A percentile compares a stretch with the other conserved stretches of the same genome.
These are phyloP conservation scores for Acanthosepion esculentum DNA, from an alignment of 2,888 invertebrate genomes.

Conservation along the genomic window DNA sequence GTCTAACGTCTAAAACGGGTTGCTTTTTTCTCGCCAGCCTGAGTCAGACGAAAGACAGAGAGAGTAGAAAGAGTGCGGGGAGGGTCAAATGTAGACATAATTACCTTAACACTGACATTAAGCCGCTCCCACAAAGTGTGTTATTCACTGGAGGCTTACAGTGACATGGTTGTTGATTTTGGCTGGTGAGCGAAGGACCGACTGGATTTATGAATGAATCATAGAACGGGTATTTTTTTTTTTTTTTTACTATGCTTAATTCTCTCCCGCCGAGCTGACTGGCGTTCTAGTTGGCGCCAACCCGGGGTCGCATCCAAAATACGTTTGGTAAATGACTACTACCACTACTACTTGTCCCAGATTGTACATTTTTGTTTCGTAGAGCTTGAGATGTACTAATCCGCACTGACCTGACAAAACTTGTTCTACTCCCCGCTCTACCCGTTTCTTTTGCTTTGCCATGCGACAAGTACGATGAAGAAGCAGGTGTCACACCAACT, in stretches of 20 bases:
- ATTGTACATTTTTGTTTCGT: not conserved
- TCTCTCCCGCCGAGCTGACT: not conserved
- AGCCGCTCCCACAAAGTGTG: not conserved
- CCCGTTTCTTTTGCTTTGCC: not conserved
- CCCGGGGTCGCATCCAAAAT: not conserved
- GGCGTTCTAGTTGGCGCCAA: not conserved
- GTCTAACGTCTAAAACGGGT: no score
- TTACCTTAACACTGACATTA: constrained; percentile 13
- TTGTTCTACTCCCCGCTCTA: not conserved
- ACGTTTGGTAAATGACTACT: not conserved
- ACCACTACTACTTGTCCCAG: not conserved
- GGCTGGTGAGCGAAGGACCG: not conserved
- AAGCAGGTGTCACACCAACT: not conserved
- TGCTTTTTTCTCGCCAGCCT: not conserved
- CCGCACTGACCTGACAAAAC: not conserved
- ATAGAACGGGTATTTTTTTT: not conserved
- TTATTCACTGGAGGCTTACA: not conserved
- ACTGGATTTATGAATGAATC: not conserved
- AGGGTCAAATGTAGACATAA: not conserved
- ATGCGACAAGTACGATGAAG: not conserved
- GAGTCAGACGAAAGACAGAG: not conserved
- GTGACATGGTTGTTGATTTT: not conserved
- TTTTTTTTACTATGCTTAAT: not conserved
- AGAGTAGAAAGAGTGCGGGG: not conserved
- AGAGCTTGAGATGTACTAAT: not conserved